A percentile compares a stretch with the other conserved stretches of the same genome.
Evolutionary conservation across 1,140 invertebrate genomes (phyloP).

Genomic region (Drosophila asahinai): DNA sequence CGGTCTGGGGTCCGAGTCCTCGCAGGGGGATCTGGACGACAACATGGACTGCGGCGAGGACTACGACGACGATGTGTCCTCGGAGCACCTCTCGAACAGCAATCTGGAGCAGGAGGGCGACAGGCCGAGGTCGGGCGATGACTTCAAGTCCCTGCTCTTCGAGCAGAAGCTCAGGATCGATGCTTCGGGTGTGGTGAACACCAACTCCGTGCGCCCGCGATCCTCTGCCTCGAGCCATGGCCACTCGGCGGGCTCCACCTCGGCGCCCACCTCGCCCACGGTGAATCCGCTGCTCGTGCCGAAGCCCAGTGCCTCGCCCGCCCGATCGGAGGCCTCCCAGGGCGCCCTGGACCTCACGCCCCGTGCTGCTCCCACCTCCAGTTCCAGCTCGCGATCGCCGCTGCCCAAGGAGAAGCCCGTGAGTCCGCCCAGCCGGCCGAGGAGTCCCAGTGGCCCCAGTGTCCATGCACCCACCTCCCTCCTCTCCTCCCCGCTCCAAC

Average conservation of each 20-base stretch:
- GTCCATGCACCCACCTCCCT: constrained; percentile 18
- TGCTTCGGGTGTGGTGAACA: constrained; percentile 67
- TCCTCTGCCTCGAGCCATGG: constrained; percentile 68
- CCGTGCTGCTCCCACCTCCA: constrained; percentile 65
- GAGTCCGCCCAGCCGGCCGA: constrained; percentile 44
- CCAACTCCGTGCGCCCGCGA: constrained; percentile 50
- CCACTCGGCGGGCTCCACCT: constrained; percentile 69
- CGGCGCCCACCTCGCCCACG: constrained; percentile 72
- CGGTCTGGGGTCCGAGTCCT: constrained; percentile 83
- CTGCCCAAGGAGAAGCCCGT: constrained; percentile 51
- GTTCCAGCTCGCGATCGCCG: constrained; percentile 50
- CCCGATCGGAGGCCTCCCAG: constrained; percentile 85
- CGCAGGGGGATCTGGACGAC: constrained; percentile 88
- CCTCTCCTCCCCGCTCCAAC: constrained; percentile 61
- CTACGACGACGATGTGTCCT: constrained; percentile 75
- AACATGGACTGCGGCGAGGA: constrained; percentile 87
- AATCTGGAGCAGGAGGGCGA: constrained; percentile 57
- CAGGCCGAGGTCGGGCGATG: constrained; percentile 74
- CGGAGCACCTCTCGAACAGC: constrained; percentile 75
- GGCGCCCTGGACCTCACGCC: constrained; percentile 88
- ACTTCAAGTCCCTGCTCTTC: constrained; percentile 79
- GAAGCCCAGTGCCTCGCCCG: constrained; percentile 76
- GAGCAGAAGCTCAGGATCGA: constrained; percentile 82
- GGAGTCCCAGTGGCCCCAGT: constrained; percentile 44
- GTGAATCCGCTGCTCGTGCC: constrained; percentile 19